phyloP scores from a whole-genome alignment of 1,140 invertebrate species.

The Drosophila parabipectinata region DNA sequence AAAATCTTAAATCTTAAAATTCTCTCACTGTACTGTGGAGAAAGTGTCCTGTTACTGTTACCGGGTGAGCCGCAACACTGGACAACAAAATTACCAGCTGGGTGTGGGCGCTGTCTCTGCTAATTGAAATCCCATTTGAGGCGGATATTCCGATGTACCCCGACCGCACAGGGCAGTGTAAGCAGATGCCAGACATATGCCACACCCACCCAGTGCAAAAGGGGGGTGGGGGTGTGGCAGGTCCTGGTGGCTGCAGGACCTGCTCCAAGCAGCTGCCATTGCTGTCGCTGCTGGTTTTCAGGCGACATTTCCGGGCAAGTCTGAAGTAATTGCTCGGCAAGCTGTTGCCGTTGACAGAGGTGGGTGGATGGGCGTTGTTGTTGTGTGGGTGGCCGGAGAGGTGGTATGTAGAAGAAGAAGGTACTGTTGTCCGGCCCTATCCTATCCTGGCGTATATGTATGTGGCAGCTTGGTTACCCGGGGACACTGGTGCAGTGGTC shows the following conservation, averaged over 20 bases:
- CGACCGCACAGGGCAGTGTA: slow-evolving; percentile 29
- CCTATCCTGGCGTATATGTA: background rate
- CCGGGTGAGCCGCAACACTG: slow-evolving; percentile 24
- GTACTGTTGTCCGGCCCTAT: background rate
- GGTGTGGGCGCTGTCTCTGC: slow-evolving; percentile 5
- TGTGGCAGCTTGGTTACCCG: slow-evolving; percentile 44
- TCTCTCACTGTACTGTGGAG: slow-evolving; percentile 1
- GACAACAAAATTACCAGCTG: slow-evolving; percentile 18
- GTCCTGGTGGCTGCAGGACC: slow-evolving; percentile 12
- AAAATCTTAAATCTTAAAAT: no score
- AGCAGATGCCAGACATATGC: slow-evolving; percentile 49
- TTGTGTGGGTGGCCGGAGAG: background rate
- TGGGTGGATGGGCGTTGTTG: background rate
- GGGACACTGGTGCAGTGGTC: slow-evolving; percentile 55
- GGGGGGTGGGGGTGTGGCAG: no score
- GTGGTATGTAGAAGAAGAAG: background rate
- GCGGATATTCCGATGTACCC: slow-evolving; percentile 8
- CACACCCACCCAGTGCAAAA: slow-evolving; percentile 11
- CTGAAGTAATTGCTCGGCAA: slow-evolving; percentile 80
- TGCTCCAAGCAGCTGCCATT: slow-evolving; percentile 49
- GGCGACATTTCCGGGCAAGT: slow-evolving; percentile 80
- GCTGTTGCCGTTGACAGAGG: slow-evolving; percentile 62
- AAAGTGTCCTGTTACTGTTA: slow-evolving; percentile 14
- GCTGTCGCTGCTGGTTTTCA: slow-evolving; percentile 44
- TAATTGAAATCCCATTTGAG: slow-evolving; percentile 49